phyloP scores from a whole-genome alignment of 2,113 vertebrate genomes.

The Triplophysa tibetana region DNA sequence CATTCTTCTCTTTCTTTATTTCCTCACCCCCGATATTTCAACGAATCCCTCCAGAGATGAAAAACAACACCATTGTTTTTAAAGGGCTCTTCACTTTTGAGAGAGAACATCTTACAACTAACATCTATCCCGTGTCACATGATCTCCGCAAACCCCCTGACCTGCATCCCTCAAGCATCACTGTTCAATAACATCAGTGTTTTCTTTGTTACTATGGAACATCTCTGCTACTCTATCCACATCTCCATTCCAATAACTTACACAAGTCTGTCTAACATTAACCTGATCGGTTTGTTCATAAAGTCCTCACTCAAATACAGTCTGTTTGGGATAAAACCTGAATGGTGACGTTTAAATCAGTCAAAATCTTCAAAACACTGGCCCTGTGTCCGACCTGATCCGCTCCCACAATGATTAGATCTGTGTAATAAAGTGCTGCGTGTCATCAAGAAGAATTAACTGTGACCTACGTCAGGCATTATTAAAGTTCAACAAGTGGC shows the following conservation, averaged over 20 bases:
- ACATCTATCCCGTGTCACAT: constrained; percentile 34
- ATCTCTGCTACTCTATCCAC: not conserved
- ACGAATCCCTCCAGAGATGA: not conserved
- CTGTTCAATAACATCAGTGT: constrained; percentile 36
- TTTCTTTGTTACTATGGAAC: not conserved
- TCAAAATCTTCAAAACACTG: no score
- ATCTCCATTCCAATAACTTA: not conserved
- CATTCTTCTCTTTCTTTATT: not conserved
- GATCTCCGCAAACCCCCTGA: constrained; percentile 15
- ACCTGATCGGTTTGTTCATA: not conserved
- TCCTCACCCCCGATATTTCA: not conserved
- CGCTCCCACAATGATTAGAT: constrained; percentile 14
- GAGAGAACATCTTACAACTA: constrained; percentile 15
- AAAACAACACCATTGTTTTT: not conserved
- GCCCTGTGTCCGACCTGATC: no score
- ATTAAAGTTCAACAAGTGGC: not conserved
- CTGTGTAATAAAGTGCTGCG: not conserved
- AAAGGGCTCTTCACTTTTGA: not conserved
- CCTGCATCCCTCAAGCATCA: constrained; percentile 23
- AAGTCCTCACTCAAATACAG: not conserved
- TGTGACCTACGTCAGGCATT: not conserved
- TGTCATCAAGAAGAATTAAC: constrained; percentile 3
- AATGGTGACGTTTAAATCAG: not conserved
- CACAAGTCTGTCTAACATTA: not conserved
- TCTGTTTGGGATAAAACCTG: not conserved